A percentile compares a stretch with the other conserved stretches of the same genome.
Evolutionary conservation across 2,888 invertebrate species (phyloP).

Genomic region (Mythimna ferrago): DNA sequence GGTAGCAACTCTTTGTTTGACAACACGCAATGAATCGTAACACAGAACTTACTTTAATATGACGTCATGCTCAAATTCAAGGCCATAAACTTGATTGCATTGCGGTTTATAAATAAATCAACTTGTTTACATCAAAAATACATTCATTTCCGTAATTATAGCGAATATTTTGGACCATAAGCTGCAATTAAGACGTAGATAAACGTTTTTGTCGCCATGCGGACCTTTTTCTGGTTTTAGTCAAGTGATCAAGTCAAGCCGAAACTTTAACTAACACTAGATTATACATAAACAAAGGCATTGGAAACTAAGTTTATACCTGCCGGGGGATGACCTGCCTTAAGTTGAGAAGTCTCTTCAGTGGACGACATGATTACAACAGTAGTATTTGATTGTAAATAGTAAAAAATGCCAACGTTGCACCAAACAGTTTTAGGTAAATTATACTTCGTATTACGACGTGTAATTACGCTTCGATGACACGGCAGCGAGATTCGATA

Average conservation of each 20-base stretch:
- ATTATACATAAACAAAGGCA: constrained; percentile 52
- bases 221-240: not conserved
- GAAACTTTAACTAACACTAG: not conserved
- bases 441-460: constrained; percentile 67
- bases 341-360: constrained; percentile 93
- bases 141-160: not conserved
- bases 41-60: constrained; percentile 39
- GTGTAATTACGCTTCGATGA: constrained; percentile 76
- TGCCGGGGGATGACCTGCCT: constrained; percentile 97
- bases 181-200: not conserved
- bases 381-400: constrained; percentile 39
- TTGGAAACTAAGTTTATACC: constrained; percentile 90
- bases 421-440: constrained; percentile 54
- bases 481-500: constrained; percentile 53
- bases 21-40: constrained; percentile 67
- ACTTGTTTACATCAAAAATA: constrained; percentile 33
- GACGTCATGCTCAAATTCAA: constrained; percentile 64
- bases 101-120: constrained; percentile 32
- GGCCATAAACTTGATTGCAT: constrained; percentile 35
- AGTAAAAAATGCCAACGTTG: constrained; percentile 63
- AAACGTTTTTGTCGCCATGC: constrained; percentile 17
- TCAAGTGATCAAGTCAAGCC: not conserved
- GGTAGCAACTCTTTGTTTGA: constrained; percentile 71
- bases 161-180: not conserved
- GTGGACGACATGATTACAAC: constrained; percentile 81